A percentile compares a stretch with the other conserved stretches of the same genome.
Conservation (phyloP, 2,113 vertebrate species). For the Acrocephalus kingi region DNA sequence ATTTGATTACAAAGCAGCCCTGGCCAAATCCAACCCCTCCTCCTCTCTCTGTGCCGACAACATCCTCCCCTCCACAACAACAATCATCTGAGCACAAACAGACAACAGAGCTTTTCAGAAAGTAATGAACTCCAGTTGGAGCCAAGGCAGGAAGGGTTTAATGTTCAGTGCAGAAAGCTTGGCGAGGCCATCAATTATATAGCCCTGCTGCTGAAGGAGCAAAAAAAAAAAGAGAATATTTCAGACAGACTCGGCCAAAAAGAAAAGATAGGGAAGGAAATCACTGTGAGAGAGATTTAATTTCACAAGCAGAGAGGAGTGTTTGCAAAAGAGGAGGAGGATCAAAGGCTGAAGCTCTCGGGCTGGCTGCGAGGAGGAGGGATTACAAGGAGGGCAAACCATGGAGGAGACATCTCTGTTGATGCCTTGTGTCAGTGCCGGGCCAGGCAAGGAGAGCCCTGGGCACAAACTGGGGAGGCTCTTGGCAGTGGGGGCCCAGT, state of each 20-base stretch:
- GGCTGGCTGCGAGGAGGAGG: not conserved
- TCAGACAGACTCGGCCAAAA: constrained; percentile 63
- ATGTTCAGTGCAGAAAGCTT: constrained; percentile 45
- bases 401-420: constrained; percentile 10
- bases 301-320: constrained; percentile 16
- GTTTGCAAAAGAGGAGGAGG: constrained; percentile 48
- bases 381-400: not conserved
- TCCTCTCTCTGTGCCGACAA: constrained; percentile 50
- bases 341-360: not conserved
- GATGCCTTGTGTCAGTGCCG: not conserved
- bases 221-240: constrained; percentile 38
- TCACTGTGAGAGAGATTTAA: constrained; percentile 59
- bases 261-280: constrained; percentile 66
- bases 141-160: constrained; percentile 73
- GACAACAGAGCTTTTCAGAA: constrained; percentile 74
- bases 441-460: not conserved
- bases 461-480: not conserved
- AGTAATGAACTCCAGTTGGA: constrained; percentile 75
- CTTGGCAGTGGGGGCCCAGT: rapidly evolving
- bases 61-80: constrained; percentile 68
- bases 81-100: constrained; percentile 76
- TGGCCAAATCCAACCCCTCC: constrained; percentile 35
- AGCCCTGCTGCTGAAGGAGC: constrained; percentile 62
- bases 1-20: constrained; percentile 43
- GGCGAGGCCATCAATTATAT: constrained; percentile 75